These are phyloP conservation scores for Drosophila nannoptera DNA, from an alignment of 1,140 invertebrate genomes.

Conservation along the genomic window DNA sequence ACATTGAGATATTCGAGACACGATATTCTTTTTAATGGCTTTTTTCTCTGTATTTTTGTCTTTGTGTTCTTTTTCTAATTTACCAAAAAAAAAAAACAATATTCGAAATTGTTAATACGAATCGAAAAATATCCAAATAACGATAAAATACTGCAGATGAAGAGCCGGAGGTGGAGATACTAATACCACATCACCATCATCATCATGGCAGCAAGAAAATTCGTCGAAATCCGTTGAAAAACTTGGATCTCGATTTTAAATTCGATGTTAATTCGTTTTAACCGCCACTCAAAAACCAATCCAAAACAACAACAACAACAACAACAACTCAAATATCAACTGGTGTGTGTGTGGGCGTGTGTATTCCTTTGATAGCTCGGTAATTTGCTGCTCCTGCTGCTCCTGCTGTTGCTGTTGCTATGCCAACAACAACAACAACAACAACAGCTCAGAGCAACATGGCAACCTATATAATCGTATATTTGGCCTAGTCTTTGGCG, in stretches of 20 bases:
- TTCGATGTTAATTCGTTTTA: slow-evolving; percentile 79
- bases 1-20: slow-evolving; percentile 8
- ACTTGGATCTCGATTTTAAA: slow-evolving; percentile 79
- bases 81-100: slow-evolving; percentile 20
- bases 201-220: slow-evolving; percentile 78
- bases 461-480: slow-evolving; percentile 23
- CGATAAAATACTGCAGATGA: slow-evolving; percentile 47
- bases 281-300: slow-evolving; percentile 39
- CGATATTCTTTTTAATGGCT: slow-evolving; percentile 54
- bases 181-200: slow-evolving; percentile 78
- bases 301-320: slow-evolving; percentile 13
- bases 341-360: slow-evolving; percentile 51
- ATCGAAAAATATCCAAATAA: slow-evolving; percentile 18
- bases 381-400: slow-evolving; percentile 31
- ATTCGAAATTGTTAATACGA: slow-evolving; percentile 48
- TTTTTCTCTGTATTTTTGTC: slow-evolving; percentile 68
- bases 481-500: slow-evolving; percentile 33
- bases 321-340: slow-evolving; percentile 52
- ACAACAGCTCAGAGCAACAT: slow-evolving; percentile 23
- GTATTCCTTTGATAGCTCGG: slow-evolving; percentile 10
- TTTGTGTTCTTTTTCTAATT: slow-evolving; percentile 28
- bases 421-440: slow-evolving; percentile 12
- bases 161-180: slow-evolving; percentile 72
- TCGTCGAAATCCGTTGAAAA: slow-evolving; percentile 76
- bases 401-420: background rate